Evolutionary conservation across 2,797 vertebrate genomes (phyloP).

Genomic region (Bufotes viridis): DNA sequence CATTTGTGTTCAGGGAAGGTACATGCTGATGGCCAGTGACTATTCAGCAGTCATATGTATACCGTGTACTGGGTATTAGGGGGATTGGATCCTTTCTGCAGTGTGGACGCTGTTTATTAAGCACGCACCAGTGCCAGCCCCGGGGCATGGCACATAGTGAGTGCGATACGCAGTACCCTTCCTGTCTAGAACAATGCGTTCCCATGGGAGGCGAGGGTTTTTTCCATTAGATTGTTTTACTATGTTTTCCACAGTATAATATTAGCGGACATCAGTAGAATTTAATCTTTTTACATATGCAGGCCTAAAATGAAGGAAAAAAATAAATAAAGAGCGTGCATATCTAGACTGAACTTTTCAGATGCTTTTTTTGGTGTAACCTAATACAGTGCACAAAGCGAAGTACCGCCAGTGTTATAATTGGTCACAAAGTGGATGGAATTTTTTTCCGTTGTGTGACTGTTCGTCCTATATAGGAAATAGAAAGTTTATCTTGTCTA

Average conservation of each 20-base stretch:
- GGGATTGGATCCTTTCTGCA: neutral
- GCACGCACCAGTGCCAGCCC: neutral
- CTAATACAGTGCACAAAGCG: neutral
- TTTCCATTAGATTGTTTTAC: neutral
- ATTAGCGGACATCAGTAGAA: neutral
- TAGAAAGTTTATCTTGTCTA: no score
- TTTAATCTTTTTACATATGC: neutral
- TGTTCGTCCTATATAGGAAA: no score
- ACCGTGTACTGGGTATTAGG: no score
- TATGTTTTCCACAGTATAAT: neutral
- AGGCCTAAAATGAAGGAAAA: neutral
- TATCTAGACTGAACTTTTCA: neutral
- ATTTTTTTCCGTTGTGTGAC: no score
- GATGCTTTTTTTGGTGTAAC: neutral
- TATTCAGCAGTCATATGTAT: no score
- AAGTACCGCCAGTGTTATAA: neutral
- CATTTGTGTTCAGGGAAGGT: no score
- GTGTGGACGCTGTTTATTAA: neutral
- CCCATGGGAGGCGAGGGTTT: neutral
- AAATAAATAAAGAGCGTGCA: neutral
- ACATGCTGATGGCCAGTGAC: no score
- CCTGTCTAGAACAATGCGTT: constrained; percentile 39
- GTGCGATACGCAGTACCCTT: neutral
- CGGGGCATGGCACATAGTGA: neutral
- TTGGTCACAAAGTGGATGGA: neutral